Evolutionary conservation across 2,113 vertebrate genomes (phyloP), one percentile per base, ranked within the genome.

Genomic region (Lucifuga dentata): DNA sequence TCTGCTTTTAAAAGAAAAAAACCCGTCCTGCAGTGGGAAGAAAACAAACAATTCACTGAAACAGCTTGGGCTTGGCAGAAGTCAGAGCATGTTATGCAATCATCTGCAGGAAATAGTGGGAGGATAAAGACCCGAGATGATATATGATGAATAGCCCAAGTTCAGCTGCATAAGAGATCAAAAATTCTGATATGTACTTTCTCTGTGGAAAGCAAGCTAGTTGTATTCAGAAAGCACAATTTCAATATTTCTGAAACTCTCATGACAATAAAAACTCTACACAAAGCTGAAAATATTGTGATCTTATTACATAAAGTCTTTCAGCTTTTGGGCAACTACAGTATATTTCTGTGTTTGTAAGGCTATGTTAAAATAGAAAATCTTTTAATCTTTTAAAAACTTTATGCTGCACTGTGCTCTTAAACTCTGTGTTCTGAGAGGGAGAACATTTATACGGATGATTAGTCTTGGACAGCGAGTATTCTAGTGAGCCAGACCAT

Each of bases 51-150:
- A n/a, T 48, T 64, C 49, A 51, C 12, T 23, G 3, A 44, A 52
- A 56, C 33, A 59, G 51, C 20, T 45, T 39, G 8, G 11, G 43
- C 21, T 35, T 71, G 46, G 77, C 72, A 84, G 77, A 81, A 84
- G 80, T 72, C 51, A 75, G 32, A 86, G 29, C 38, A 35, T 49
- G 46, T 89, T 89, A 67, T 57, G 84, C 63, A 89, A 89, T 61
- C 40, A 13, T 29, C 57, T 32, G 69, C 62, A 89, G 88, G 84
- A 90, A 88, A 71, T 45, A 26, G 66, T 50, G 62, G 83, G 74
- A 69, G 73, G 75, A 85, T 53, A 76, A 36, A 56, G 16, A 19
- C 53, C 53, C 17, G 0, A 21, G 65, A 85, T 44, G 35, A 80
- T 60, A 56, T 3, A 2, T 51, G 70, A 70, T 20, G 26, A 35